Evolutionary conservation across 2,113 vertebrate genomes (phyloP), one percentile per base, ranked within the genome.

Genomic region (Odobenus rosmarus): DNA sequence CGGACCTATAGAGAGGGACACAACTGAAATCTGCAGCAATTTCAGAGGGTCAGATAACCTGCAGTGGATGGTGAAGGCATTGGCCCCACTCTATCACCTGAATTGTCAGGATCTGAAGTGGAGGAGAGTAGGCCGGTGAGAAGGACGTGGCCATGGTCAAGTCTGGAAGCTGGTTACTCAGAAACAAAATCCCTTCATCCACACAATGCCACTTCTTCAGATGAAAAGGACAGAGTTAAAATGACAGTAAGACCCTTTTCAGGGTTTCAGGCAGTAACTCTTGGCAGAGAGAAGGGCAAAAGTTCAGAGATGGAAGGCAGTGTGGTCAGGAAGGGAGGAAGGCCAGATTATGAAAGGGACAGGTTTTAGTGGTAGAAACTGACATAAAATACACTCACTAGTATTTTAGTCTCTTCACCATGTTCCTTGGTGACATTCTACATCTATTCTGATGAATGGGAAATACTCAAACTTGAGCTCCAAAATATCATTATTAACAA

Each of bases 281-380:
- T 46, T 74, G 81, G 51, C 24, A 59, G 0, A 55, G 46, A n/a
- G 21, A 15, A 80, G 80, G 33, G 9, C 15, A 49, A 67, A 62
- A 5, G 8, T 10, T 12, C 23, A 4, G 23, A 80, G 26, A 9
- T 2, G 6, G 26, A 15, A 13, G 11, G 4, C 0, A 0, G 1
- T 26, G 28, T 76, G 62, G 33, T 28, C 64, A 91, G 19, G n/a
- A n/a, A 82, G n/a, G 28, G 72, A 81, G 15, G 21, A 81, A 57
- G 59, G 3, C 14, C 1, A 28, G 10, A 55, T 28, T 36, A 11
- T 42, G 24, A 82, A 92, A 6, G 7, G 3, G 49, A 36, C 51
- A 21, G 49, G 0, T 0, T 46, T 64, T 55, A 61, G 59, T 46
- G 24, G 42, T 71, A 31, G 46, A 93, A 76, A 59, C 0, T 76